Conservation (phyloP, 2,888 invertebrate species). For the Ochropacha duplaris region DNA sequence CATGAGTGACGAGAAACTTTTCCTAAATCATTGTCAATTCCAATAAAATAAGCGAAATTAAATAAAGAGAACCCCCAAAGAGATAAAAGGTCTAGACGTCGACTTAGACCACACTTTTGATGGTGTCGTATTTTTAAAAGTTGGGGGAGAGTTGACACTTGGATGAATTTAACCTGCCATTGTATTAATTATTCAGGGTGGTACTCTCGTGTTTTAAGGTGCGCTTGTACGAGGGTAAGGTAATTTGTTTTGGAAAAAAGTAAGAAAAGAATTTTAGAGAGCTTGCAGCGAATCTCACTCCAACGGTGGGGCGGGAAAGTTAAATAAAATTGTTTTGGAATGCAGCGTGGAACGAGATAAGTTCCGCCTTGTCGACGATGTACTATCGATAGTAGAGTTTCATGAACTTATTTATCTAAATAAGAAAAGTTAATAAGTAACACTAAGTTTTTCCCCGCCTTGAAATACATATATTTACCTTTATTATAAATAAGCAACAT, state of each 20-base stretch:
- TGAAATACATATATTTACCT: neutral
- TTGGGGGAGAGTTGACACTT: constrained; percentile 81
- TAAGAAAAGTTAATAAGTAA: constrained; percentile 9
- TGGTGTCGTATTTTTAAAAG: constrained; percentile 78
- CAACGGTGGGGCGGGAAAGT: constrained; percentile 65
- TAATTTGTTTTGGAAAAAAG: constrained; percentile 76
- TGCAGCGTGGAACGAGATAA: constrained; percentile 70
- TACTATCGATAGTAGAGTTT: constrained; percentile 61
- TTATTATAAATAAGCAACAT: neutral
- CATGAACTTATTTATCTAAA: constrained; percentile 28
- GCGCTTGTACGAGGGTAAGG: constrained; percentile 69
- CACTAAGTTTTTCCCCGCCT: neutral
- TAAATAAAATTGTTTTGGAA: constrained; percentile 78
- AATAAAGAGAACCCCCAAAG: constrained; percentile 73
- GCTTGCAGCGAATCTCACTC: constrained; percentile 60
- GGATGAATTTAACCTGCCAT: constrained; percentile 81
- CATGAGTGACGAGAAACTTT: constrained; percentile 51
- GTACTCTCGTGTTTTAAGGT: constrained; percentile 76
- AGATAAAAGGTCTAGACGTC: constrained; percentile 79
- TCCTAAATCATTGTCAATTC: constrained; percentile 76
- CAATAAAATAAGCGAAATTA: constrained; percentile 80
- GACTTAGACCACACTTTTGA: constrained; percentile 76
- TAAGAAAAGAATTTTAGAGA: constrained; percentile 70
- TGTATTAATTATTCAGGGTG: constrained; percentile 82
- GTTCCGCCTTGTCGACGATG: constrained; percentile 55